Base-by-base conservation (phyloP, 1,140 invertebrate species). In the Drosophila orena region DNA sequence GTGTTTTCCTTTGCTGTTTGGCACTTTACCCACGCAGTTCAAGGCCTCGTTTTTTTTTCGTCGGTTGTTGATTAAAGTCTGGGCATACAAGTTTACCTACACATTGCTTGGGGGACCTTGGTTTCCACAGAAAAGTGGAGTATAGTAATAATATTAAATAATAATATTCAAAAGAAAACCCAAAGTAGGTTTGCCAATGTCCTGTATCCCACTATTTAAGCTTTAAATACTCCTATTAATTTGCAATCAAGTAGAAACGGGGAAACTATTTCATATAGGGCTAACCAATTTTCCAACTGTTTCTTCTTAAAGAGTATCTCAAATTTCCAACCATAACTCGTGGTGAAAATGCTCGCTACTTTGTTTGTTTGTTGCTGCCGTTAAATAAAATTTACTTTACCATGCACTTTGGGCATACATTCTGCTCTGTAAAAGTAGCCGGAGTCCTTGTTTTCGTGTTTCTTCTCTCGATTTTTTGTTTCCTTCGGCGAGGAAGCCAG, bases 391-490 rank as follows among this genome's bases (percentile, higher is more conserved):
- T 89, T 79, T 77, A 73, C 84, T 83, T 78, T 83, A 57, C 71
- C 83, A 89, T 88, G 83, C 84, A 88, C 83, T 88, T 89, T 83
- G 83, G 65, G 62, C 71, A 68, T 86, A 81, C 75, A 74, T 75
- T 81, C 57, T 37, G 42, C 60, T 50, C 35, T n/a, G n/a, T 1
- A 50, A 27, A 50, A 50, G 47, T 50, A 27, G 47, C 24, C 47
- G 47, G n/a, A 27, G 24, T 22, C 55, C 46, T 43, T 58, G 60
- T 69, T 69, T 70, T 70, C 64, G 64, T 44, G 64, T 43, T 43
- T 55, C 56, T 70, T 57, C n/a, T n/a, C 43, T 24, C 35, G 15
- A 47, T 40, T 57, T 46, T 37, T 59, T 66, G 42, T 43, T 69
- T 55, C 43, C 64, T 69, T 46, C 15, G 20, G 46, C 20, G 35